Evolutionary conservation across 2,888 invertebrate species (phyloP), one percentile per base, ranked within the genome.

Genomic region (Calephelis perditalis): DNA sequence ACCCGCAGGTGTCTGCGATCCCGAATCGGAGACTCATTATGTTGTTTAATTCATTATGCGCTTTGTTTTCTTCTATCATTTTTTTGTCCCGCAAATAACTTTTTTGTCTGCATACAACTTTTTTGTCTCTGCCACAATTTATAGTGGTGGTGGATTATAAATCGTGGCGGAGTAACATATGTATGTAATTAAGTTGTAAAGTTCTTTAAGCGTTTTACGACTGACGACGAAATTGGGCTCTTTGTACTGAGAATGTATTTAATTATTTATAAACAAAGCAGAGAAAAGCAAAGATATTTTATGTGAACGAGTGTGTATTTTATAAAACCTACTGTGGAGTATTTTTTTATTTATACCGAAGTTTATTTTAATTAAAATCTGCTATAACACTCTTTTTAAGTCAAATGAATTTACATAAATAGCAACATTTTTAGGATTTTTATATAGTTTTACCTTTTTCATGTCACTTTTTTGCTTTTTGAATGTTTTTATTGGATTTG

Each of bases 181-280:
- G 89, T 89, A 83, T 68, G 81, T 82, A 84, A 90, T 90, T 90
- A 89, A 83, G 84, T 77, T 78, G 81, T 88, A 81, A 86, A 87
- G 79, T 82, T 83, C 75, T 69, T 74, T 73, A 77, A 79, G 72
- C 74, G 77, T 81, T 85, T 82, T 82, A 79, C 79, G 73, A 73
- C 73, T 72, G 77, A 77, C 77, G 73, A 73, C 73, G 76, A 67
- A 69, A 65, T 69, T 71, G 68, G 69, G 68, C 66, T 66, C 70
- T 73, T 75, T 71, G 70, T 70, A 67, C 62, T 65, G 63, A 65
- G 67, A 66, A 65, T 67, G 67, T 71, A 70, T 67, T 70, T 67
- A 73, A 77, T 82, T 79, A 78, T 79, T 81, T 76, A 73, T 74
- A 74, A 77, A 79, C 76, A 78, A 80, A 68, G 72, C 57, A 59